phyloP scores from a whole-genome alignment of 2,113 vertebrate genomes.

The Sebastes fasciatus region DNA sequence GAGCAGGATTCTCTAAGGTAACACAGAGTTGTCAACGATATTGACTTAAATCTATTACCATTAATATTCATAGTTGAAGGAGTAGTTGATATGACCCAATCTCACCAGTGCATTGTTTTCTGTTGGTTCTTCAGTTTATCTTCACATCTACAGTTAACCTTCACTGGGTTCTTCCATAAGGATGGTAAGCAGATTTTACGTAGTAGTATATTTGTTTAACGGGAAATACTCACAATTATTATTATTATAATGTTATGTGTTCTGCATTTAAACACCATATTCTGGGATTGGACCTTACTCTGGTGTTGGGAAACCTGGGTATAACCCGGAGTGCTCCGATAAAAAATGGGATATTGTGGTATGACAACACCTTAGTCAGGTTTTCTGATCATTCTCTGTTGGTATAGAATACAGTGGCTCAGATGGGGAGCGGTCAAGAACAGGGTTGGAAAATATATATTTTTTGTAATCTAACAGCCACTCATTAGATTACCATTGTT shows the following conservation, averaged over 20 bases:
- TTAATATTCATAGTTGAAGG: not conserved
- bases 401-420: not conserved
- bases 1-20: constrained; percentile 98
- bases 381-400: not conserved
- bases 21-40: no score
- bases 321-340: not conserved
- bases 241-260: no score
- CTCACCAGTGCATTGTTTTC: constrained; percentile 13
- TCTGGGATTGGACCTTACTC: not conserved
- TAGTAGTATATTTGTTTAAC: not conserved
- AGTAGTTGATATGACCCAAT: not conserved
- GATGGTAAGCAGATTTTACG: constrained; percentile 88
- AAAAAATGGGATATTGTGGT: not conserved
- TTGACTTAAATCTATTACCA: no score
- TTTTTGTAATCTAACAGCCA: no score
- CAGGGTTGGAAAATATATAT: no score
- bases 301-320: not conserved
- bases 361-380: not conserved
- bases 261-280: no score
- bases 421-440: not conserved
- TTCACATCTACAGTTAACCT: constrained; percentile 97
- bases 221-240: not conserved
- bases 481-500: no score
- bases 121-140: constrained; percentile 87
- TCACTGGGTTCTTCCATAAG: constrained; percentile 99